phyloP scores from a whole-genome alignment of 2,113 vertebrate species.

The Thalassoma bifasciatum region DNA sequence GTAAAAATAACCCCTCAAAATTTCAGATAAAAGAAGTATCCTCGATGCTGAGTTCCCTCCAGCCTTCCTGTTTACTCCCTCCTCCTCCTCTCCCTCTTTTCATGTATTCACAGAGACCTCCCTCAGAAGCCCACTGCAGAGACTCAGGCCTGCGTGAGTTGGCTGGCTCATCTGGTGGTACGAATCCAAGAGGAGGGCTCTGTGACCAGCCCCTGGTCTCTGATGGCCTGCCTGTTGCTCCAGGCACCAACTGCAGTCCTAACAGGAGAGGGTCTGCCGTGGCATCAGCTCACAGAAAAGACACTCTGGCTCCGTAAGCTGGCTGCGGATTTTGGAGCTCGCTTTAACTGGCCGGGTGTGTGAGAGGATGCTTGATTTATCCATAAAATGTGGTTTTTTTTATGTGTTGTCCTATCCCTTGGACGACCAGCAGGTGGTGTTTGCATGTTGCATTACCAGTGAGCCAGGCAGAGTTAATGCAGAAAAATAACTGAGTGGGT shows the following conservation, averaged over 20 bases:
- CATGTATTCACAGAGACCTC: constrained; percentile 84
- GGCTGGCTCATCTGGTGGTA: constrained; percentile 88
- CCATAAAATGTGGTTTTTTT: not conserved
- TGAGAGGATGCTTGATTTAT: not conserved
- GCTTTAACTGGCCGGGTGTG: constrained; percentile 85
- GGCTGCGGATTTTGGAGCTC: constrained; percentile 86
- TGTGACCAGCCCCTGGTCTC: constrained; percentile 88
- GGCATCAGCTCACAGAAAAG: constrained; percentile 84
- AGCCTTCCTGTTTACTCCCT: not conserved
- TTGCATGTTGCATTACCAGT: not conserved
- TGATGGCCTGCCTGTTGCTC: constrained; percentile 87
- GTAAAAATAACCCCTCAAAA: no score
- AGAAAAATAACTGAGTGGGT: not conserved
- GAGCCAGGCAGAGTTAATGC: not conserved
- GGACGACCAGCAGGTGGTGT: constrained; percentile 51
- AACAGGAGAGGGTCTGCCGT: constrained; percentile 80
- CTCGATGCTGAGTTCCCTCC: no score
- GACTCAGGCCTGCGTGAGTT: constrained; percentile 85
- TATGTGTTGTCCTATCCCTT: not conserved
- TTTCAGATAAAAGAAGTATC: not conserved
- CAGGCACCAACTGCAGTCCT: constrained; percentile 75
- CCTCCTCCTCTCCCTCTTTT: not conserved
- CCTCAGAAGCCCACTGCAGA: constrained; percentile 87
- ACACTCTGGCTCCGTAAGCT: constrained; percentile 90
- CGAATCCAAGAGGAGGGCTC: constrained; percentile 89